phyloP scores from a whole-genome alignment of 2,888 invertebrate species.

The Spodoptera picta region DNA sequence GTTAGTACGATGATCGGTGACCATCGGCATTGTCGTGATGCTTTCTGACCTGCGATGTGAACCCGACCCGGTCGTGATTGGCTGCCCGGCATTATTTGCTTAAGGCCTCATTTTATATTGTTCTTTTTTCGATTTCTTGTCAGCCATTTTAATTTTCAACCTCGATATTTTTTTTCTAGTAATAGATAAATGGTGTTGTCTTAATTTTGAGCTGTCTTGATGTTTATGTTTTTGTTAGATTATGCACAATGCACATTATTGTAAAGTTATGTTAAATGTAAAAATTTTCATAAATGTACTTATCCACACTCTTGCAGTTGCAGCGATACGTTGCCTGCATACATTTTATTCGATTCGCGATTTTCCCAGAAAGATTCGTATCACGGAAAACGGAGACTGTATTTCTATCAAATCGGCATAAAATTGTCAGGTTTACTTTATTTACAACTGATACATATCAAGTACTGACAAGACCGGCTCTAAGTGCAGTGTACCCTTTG shows the following conservation, averaged over 20 bases:
- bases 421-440: slow-evolving; percentile 17
- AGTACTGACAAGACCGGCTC: background rate
- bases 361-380: slow-evolving; percentile 22
- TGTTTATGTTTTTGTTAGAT: no score
- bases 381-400: slow-evolving; percentile 15
- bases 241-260: no score
- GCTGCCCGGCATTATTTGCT: slow-evolving; percentile 43
- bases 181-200: no score
- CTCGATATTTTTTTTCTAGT: background rate
- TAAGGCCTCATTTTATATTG: slow-evolving; percentile 9
- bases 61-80: slow-evolving; percentile 62
- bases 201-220: no score
- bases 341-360: background rate
- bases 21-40: slow-evolving; percentile 66
- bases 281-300: background rate
- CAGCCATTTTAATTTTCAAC: background rate
- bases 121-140: background rate
- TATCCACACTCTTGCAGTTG: background rate
- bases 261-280: background rate
- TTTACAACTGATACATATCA: slow-evolving; percentile 30
- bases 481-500: no score
- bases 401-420: slow-evolving; percentile 14
- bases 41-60: slow-evolving; percentile 61
- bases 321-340: background rate
- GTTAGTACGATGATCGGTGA: slow-evolving; percentile 53